These are phyloP conservation scores for Mallotus villosus DNA, from an alignment of 2,797 vertebrate genomes.

Conservation along the genomic window DNA sequence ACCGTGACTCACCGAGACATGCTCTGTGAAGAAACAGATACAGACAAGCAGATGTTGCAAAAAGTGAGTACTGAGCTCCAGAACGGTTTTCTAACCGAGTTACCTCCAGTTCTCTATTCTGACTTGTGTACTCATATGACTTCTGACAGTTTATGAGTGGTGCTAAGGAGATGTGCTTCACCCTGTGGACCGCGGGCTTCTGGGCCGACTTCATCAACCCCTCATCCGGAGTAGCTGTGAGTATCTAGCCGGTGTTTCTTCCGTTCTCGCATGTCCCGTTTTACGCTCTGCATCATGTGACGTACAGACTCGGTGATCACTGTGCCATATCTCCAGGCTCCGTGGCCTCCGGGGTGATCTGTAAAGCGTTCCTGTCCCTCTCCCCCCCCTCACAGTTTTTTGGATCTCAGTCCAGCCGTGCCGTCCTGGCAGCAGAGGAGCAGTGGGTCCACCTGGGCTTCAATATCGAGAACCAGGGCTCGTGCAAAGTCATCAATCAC, in stretches of 20 bases:
- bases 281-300: not conserved
- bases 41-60: slow-evolving; percentile 75
- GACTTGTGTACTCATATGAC: not conserved
- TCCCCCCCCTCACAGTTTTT: slow-evolving; percentile 79
- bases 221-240: slow-evolving; percentile 87
- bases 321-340: not conserved
- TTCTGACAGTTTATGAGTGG: slow-evolving; percentile 85
- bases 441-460: slow-evolving; percentile 85
- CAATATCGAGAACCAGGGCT: slow-evolving; percentile 86
- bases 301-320: not conserved
- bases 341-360: not conserved
- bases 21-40: slow-evolving; percentile 72
- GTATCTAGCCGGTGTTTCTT: slow-evolving; percentile 52
- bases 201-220: slow-evolving; percentile 99
- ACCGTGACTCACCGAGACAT: slow-evolving; percentile 86
- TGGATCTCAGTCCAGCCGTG: slow-evolving; percentile 79
- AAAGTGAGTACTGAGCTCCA: slow-evolving; percentile 73
- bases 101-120: not conserved
- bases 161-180: slow-evolving; percentile 95
- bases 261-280: not conserved
- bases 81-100: not conserved
- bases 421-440: slow-evolving; percentile 78
- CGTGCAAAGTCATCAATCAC: slow-evolving; percentile 92
- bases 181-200: slow-evolving; percentile 89
- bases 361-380: not conserved